phyloP scores from a whole-genome alignment of 2,888 invertebrate genomes.

The Xestia sexstrigata region DNA sequence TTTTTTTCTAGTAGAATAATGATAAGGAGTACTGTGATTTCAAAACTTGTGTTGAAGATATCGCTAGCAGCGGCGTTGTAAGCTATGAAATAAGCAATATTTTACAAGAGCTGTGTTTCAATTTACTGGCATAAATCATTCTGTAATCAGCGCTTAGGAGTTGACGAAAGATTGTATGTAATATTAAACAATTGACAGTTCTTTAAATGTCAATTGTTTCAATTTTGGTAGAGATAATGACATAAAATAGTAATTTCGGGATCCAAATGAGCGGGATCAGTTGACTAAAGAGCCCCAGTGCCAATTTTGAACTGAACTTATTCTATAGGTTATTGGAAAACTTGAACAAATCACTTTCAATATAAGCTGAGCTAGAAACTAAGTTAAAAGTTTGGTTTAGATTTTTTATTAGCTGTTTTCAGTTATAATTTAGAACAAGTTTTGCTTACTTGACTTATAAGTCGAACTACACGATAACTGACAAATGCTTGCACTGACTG shows the following conservation, averaged over 20 bases:
- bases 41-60: background rate
- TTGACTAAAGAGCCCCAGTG: background rate
- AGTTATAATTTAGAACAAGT: constrained; percentile 22
- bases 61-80: no score
- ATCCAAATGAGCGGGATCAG: no score
- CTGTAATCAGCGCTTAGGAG: background rate
- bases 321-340: constrained; percentile 13
- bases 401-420: constrained; percentile 4
- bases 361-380: constrained; percentile 5
- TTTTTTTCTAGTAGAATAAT: no score
- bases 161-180: no score
- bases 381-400: background rate
- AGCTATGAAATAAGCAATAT: background rate
- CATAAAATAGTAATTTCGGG: no score
- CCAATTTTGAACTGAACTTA: background rate
- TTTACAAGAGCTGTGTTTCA: background rate
- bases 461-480: no score
- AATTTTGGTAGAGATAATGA: background rate
- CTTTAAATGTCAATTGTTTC: background rate
- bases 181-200: no score
- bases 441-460: background rate
- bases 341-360: constrained; percentile 24
- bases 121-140: background rate
- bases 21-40: background rate
- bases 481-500: no score